Base-by-base conservation (phyloP, 2,113 vertebrate genomes). In the Phyllopteryx taeniolatus region DNA sequence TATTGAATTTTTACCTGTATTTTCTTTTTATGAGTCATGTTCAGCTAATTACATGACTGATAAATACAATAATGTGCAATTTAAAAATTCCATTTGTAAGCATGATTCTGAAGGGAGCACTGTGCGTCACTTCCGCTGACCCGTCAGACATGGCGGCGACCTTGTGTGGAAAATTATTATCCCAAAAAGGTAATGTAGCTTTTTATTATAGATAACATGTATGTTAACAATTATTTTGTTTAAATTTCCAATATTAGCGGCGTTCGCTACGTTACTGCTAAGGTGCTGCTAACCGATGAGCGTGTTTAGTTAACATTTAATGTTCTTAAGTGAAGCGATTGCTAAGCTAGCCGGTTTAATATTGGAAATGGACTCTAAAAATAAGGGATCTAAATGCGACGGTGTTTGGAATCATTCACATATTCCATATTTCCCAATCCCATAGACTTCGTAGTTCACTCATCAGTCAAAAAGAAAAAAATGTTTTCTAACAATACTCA, bases 101-200 rank as follows among this genome's bases (percentile, higher is more conserved):
- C 0, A 0, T 22, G 59, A 1, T 44, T 0, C 0, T 73, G 76
- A 86, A 85, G 0, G 79, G 35, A 71, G 0, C 83, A 72, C 46
- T 4, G 0, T 1, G 31, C 70, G 74, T 79, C 73, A 83, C 66
- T 67, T 78, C 78, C 74, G 5, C 31, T 14, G 57, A 11, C 66
- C 88, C 44, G 74, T 56, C 3, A 31, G 88, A 90, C 46, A 94
- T 94, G 93, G 90, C 92, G 61, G 87, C 92, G 92, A 93, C 91
- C 91, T 94, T 94, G 91, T 93, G 86, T 79, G 22, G 59, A 6
- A 89, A 76, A 59, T 62, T 91, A 4, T 9, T 93, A 4, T 75
- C 81, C 1, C 91, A 88, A 85, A 86, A 83, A 10, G 91, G 93
- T 94, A 93, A 85, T 49, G 1, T 57, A n/a, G 0, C 8, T 2